Evolutionary conservation across 1,140 invertebrate genomes (phyloP), one percentile per base, ranked within the genome.

Genomic region (Bicyclus anynana): DNA sequence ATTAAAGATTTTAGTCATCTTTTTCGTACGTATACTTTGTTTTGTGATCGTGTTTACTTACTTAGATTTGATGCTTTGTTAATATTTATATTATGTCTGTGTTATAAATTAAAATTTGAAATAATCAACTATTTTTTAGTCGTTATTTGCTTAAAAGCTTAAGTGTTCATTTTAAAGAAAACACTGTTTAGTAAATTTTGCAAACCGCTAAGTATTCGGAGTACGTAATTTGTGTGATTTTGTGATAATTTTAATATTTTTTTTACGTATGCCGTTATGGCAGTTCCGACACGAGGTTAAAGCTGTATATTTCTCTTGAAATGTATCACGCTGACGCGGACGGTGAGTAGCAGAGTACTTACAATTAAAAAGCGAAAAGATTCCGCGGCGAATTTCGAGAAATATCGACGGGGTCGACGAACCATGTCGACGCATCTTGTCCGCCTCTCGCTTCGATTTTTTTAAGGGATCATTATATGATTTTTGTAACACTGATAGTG

Each of bases 281-380:
- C 75, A 72, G 80, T 80, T 69, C 10, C 29, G 3, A 33, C 3
- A 12, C 10, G 29, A 12, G 29, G 29, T 4, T 33, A 33, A 33
- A 33, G 37, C 16, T 44, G 13, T 18, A 20, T 26, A 47, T 52
- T 52, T 52, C 40, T 52, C 20, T 42, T 65, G 66, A 80, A 80
- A 82, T 72, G 62, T 85, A 84, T 84, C 81, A 80, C 74, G 72
- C 81, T 78, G 82, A 80, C 74, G 72, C 81, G 77, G 82, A 79
- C 73, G 69, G 65, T 62, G 69, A 69, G 70, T 76, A 74, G 74
- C 74, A 69, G 75, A 71, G 70, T 76, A 75, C 76, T 67, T 72
- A 79, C 81, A 84, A 86, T 87, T 86, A 87, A 86, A 85, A 85
- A 80, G 74, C 81, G 77, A 84, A 84, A 85, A 82, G 78, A 87